These are phyloP conservation scores for Agapetus fuscipes DNA, from an alignment of 2,888 invertebrate genomes.

Conservation along the genomic window DNA sequence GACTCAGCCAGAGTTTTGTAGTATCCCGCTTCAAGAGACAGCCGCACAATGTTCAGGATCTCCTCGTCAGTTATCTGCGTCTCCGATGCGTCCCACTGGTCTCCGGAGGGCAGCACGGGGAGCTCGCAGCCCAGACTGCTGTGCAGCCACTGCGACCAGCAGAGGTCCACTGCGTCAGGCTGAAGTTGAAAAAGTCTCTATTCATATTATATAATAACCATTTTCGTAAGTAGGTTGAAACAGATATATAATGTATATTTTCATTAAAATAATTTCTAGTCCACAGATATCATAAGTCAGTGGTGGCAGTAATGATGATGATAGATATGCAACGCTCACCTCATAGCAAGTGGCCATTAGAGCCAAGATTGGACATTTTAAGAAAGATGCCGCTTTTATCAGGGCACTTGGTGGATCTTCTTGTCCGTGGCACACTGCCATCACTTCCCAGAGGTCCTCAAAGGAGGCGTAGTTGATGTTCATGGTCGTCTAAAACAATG, in stretches of 20 bases:
- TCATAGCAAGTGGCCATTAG: slow-evolving; percentile 62
- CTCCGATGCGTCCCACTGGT: slow-evolving; percentile 28
- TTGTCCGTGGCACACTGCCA: slow-evolving; percentile 57
- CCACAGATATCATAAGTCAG: too few relatives aligned
- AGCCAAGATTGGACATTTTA: slow-evolving; percentile 51
- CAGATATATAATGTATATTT: too few relatives aligned
- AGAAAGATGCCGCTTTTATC: slow-evolving; percentile 46
- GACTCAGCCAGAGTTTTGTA: slow-evolving; percentile 53
- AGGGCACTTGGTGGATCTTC: slow-evolving; percentile 59
- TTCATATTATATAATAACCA: slow-evolving; percentile 1
- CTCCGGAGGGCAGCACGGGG: too few relatives aligned
- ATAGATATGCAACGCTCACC: too few relatives aligned
- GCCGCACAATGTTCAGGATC: slow-evolving; percentile 41
- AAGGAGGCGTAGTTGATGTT: slow-evolving; percentile 19
- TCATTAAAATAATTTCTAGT: too few relatives aligned
- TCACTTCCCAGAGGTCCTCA: slow-evolving; percentile 49
- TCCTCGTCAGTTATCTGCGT: slow-evolving; percentile 30
- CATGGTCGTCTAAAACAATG: slow-evolving; percentile 2
- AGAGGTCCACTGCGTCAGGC: slow-evolving; percentile 52
- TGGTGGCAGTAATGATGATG: too few relatives aligned
- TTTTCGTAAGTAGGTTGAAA: too few relatives aligned
- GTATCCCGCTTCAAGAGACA: slow-evolving; percentile 46
- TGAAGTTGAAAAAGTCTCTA: too few relatives aligned
- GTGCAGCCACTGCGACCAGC: slow-evolving; percentile 52
- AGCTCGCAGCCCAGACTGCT: slow-evolving; percentile 31